Percentiles rank a stretch among this genome's conserved stretches.
These are phyloP conservation scores for Athalia rosae DNA, from an alignment of 2,888 invertebrate species.

Conservation along the genomic window DNA sequence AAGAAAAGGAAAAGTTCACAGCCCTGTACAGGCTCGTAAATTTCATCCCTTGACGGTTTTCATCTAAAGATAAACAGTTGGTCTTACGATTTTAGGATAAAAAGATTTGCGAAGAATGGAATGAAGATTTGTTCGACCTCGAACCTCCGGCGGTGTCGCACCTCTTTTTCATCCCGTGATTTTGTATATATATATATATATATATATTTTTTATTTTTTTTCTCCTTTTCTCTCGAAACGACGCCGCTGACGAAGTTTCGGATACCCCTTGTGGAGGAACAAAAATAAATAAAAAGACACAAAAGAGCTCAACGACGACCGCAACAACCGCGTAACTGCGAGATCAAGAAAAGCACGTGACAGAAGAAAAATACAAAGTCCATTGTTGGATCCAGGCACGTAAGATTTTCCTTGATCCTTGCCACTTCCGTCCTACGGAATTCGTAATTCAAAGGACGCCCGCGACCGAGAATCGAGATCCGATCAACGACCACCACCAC, in stretches of 20 bases:
- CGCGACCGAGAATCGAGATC: constrained; percentile 8
- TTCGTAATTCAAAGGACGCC: constrained; percentile 29
- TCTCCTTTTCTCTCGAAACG: no score
- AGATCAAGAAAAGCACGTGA: not conserved
- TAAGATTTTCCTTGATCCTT: constrained; percentile 30
- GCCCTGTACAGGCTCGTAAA: constrained; percentile 1
- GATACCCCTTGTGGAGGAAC: no score
- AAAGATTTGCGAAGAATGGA: not conserved
- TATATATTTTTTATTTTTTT: no score
- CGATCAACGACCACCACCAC: constrained; percentile 10
- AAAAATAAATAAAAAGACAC: no score
- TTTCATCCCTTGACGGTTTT: constrained; percentile 24
- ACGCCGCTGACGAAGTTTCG: no score
- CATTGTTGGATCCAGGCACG: constrained; percentile 38
- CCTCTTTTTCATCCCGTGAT: no score
- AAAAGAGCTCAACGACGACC: not conserved
- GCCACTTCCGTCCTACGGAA: constrained; percentile 31
- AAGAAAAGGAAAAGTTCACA: no score
- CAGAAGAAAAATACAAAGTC: constrained; percentile 5
- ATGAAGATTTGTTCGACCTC: not conserved
- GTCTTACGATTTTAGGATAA: not conserved
- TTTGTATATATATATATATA: no score
- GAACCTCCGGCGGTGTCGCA: no score
- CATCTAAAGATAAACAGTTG: constrained; percentile 37
- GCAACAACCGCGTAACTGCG: not conserved